These are phyloP conservation scores for Pterocles burchelli DNA, from an alignment of 2,113 vertebrate species.

Conservation along the genomic window DNA sequence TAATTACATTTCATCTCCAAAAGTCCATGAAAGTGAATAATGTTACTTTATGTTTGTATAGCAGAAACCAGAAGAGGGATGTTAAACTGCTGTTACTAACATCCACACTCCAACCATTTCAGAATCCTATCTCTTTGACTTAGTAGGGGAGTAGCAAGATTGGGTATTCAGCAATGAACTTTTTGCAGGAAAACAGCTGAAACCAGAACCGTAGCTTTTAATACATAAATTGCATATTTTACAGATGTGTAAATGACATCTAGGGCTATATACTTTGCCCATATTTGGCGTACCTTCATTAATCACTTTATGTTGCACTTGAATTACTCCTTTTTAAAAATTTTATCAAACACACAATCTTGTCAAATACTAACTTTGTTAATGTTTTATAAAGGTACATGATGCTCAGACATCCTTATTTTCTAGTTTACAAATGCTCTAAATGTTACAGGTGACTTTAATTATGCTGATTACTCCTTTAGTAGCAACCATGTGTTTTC, in stretches of 20 bases:
- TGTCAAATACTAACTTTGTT: background rate
- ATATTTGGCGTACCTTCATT: background rate
- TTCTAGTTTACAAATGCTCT: background rate
- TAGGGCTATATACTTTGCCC: background rate
- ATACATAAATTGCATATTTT: background rate
- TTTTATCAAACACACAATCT: background rate
- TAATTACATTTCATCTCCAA: background rate
- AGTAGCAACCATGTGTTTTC: background rate
- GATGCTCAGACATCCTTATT: background rate
- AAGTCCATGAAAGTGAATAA: background rate
- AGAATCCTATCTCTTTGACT: background rate
- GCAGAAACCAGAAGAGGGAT: background rate
- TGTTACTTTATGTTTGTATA: background rate
- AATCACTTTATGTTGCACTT: background rate
- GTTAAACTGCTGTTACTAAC: background rate
- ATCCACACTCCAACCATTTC: background rate
- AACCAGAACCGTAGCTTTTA: background rate
- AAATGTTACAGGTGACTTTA: background rate
- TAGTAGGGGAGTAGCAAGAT: background rate
- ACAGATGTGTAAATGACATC: background rate
- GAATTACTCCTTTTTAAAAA: background rate
- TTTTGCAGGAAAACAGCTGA: background rate
- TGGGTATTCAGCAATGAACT: background rate
- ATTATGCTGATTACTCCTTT: background rate
- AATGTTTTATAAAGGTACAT: background rate